These are phyloP conservation scores for Mustela nigripes DNA, from an alignment of 2,113 vertebrate species.

Conservation along the genomic window DNA sequence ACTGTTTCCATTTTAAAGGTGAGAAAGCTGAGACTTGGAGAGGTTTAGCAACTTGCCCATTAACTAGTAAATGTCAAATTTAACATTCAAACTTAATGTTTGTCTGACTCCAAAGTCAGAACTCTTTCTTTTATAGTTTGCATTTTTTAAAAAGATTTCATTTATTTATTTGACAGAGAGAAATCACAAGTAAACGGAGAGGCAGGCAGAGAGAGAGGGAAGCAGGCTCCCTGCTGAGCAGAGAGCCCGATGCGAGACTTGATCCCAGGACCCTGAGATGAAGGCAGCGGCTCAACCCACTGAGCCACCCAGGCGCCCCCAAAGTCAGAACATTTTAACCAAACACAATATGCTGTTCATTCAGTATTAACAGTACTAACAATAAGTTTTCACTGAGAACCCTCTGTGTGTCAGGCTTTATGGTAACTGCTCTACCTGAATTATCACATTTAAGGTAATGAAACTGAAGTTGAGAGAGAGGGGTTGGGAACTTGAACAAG, in stretches of 20 bases:
- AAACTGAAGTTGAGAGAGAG: neutral
- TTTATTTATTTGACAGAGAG: too few relatives aligned
- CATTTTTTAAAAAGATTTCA: too few relatives aligned
- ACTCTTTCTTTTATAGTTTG: neutral
- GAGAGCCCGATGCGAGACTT: too few relatives aligned
- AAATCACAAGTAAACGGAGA: too few relatives aligned
- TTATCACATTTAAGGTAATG: conserved; percentile 20
- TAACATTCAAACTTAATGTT: neutral
- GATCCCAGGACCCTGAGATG: too few relatives aligned
- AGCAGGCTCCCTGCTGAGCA: too few relatives aligned
- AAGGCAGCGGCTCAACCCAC: too few relatives aligned
- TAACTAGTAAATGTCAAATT: conserved; percentile 27
- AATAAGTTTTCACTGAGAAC: neutral
- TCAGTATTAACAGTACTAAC: neutral
- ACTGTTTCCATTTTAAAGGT: conserved; percentile 20
- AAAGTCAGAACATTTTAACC: neutral
- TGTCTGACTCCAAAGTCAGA: neutral
- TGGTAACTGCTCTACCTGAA: neutral
- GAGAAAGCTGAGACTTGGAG: neutral
- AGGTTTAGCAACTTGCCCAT: neutral
- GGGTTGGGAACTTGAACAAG: neutral
- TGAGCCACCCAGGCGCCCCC: neutral
- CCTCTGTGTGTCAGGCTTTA: neutral
- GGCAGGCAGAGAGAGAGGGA: too few relatives aligned
- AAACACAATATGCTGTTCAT: conserved; percentile 21